Evolutionary conservation across 2,797 vertebrate genomes (phyloP), one percentile per base, ranked within the genome.

Genomic region (Antennarius maculatus): DNA sequence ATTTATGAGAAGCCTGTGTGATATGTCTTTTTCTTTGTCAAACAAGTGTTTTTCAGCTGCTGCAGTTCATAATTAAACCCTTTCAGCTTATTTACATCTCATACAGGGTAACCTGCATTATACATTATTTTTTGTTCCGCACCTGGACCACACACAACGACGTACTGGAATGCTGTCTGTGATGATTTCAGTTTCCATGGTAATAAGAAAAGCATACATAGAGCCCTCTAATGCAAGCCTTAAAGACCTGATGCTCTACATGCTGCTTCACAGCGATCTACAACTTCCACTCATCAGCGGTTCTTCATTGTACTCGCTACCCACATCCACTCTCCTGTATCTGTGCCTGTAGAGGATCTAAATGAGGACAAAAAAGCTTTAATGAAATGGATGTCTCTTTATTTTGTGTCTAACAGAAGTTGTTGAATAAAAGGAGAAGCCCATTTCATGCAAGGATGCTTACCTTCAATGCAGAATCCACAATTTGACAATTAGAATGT

Each of bases 101-200:
- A 41, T 41, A 41, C 11, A 10, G 9, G 39, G 8, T 12, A 41
- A 12, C 7, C 39, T 41, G 13, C 11, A 11, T 3, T 4, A 11
- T 41, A 9, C 39, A 10, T 41, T 7, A 41, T 41, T 10, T 11
- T n/a, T 64, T 16, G 34, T 71, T 61, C 80, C 77, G 81, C 86
- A 88, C 84, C 86, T 86, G 88, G 82, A 77, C 66, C 16, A 10
- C 18, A 16, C 71, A 72, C 56, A 17, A 23, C 23, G 2, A 28
- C 42, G 34, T 64, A 28, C 69, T 2, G 86, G 73, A 80, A 86
- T 77, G 66, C 55, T 79, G 64, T 56, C 54, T 0, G 0, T 23
- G 51, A 78, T 71, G 60, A 74, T 62, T 58, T 80, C 80, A 83
- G 88, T 92, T 92, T 83, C 89, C 89, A 91, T 92, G 90, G 89